phyloP scores from a whole-genome alignment of 2,888 invertebrate genomes.

The Nipponacmea schrenckii region DNA sequence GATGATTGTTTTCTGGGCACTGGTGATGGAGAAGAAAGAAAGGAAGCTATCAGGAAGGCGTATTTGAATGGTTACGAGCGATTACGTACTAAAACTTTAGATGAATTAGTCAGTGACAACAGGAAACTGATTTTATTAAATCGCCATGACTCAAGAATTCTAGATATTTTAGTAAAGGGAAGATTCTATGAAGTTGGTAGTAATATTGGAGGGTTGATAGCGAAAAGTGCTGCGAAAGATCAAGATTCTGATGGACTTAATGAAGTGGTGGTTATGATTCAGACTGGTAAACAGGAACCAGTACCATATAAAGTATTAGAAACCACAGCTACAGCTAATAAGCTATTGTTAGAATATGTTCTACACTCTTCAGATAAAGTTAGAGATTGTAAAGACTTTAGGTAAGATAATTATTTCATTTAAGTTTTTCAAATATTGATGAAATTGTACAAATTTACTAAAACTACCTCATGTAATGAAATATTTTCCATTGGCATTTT shows the following conservation, averaged over 20 bases:
- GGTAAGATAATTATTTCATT: background rate
- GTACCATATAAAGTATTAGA: conserved; percentile 2
- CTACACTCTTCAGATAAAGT: background rate
- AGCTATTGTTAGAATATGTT: background rate
- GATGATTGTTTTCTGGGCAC: background rate
- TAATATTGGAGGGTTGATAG: background rate
- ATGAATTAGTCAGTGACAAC: background rate
- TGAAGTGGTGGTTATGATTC: background rate
- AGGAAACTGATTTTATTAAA: background rate
- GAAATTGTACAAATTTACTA: too few species aligned
- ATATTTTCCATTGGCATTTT: too few species aligned
- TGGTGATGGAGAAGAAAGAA: background rate
- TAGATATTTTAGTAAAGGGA: background rate
- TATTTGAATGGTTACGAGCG: background rate
- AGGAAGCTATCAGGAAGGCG: background rate
- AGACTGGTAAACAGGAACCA: background rate
- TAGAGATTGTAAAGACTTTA: background rate
- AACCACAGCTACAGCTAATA: background rate
- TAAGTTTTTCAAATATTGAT: too few species aligned
- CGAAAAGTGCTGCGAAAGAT: background rate
- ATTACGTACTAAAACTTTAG: background rate
- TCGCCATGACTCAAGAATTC: background rate
- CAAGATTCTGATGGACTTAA: background rate
- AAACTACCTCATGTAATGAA: too few species aligned
- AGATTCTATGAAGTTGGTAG: background rate